Conservation (phyloP, 2,888 invertebrate species). For the Volucella inflata region DNA sequence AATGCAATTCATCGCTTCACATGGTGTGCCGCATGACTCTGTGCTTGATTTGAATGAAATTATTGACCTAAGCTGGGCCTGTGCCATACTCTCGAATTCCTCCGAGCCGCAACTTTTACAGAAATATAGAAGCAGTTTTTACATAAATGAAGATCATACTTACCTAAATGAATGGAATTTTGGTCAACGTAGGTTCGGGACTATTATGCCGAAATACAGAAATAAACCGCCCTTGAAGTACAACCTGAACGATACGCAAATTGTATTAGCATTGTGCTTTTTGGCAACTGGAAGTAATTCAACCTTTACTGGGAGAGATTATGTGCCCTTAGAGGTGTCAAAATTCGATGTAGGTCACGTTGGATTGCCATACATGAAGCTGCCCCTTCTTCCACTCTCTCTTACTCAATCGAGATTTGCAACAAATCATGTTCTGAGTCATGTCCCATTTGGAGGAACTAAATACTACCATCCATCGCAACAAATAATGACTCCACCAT, state of each 20-base stretch:
- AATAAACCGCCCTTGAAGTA: slow-evolving; percentile 77
- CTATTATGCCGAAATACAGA: slow-evolving; percentile 79
- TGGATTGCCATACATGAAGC: slow-evolving; percentile 75
- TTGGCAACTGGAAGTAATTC: slow-evolving; percentile 76
- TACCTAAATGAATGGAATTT: slow-evolving; percentile 76
- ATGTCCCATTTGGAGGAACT: slow-evolving; percentile 76
- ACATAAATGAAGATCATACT: slow-evolving; percentile 65
- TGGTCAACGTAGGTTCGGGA: slow-evolving; percentile 77
- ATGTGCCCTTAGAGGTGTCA: slow-evolving; percentile 66
- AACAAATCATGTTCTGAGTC: slow-evolving; percentile 73
- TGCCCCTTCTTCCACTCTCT: slow-evolving; percentile 77
- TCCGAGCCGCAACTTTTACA: slow-evolving; percentile 74
- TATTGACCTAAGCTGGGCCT: slow-evolving; percentile 77
- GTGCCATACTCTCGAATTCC: slow-evolving; percentile 62
- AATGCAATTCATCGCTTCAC: slow-evolving; percentile 76
- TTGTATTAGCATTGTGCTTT: slow-evolving; percentile 78
- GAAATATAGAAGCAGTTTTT: slow-evolving; percentile 78
- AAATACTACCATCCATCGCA: slow-evolving; percentile 77
- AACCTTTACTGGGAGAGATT: slow-evolving; percentile 70
- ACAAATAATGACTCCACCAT: slow-evolving; percentile 76
- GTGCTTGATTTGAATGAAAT: slow-evolving; percentile 78
- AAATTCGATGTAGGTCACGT: slow-evolving; percentile 75
- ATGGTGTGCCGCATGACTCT: slow-evolving; percentile 74
- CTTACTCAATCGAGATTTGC: slow-evolving; percentile 78
- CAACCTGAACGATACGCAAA: slow-evolving; percentile 78